These are phyloP conservation scores for Entomyzon cyanotis DNA, from an alignment of 2,113 vertebrate genomes.

Conservation along the genomic window DNA sequence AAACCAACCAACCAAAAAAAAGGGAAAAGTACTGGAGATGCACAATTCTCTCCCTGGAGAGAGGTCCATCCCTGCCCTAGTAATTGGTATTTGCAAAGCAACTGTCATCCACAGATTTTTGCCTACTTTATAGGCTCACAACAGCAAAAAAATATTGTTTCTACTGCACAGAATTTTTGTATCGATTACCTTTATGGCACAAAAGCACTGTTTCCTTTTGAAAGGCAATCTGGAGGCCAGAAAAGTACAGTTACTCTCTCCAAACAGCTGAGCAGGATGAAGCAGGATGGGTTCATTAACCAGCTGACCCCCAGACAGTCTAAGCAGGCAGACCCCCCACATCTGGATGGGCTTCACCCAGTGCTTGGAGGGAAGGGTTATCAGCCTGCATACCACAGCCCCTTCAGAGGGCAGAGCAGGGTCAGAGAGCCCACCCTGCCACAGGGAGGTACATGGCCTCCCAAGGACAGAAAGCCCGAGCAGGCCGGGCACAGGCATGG, in stretches of 20 bases:
- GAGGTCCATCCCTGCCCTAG: background rate
- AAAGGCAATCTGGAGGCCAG: background rate
- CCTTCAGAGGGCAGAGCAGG: background rate
- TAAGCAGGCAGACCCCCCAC: background rate
- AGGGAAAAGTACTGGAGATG: background rate
- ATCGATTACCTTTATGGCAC: background rate
- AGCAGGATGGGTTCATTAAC: background rate
- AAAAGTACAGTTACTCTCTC: background rate
- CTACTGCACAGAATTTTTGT: background rate
- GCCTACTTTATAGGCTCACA: background rate
- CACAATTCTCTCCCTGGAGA: background rate
- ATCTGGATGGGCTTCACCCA: background rate
- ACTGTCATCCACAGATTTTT: background rate
- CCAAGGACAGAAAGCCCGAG: background rate
- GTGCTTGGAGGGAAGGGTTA: background rate
- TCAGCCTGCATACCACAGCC: background rate
- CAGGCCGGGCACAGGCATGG: rapidly evolving
- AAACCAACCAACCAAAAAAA: background rate
- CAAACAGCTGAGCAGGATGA: background rate
- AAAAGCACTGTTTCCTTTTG: background rate
- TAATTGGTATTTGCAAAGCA: background rate
- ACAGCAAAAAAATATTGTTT: background rate
- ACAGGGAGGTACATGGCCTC: rapidly evolving
- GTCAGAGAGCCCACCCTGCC: rapidly evolving
- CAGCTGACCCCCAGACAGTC: background rate